These are phyloP conservation scores for Phymatocera aterrima DNA, from an alignment of 2,888 invertebrate species.

Conservation along the genomic window DNA sequence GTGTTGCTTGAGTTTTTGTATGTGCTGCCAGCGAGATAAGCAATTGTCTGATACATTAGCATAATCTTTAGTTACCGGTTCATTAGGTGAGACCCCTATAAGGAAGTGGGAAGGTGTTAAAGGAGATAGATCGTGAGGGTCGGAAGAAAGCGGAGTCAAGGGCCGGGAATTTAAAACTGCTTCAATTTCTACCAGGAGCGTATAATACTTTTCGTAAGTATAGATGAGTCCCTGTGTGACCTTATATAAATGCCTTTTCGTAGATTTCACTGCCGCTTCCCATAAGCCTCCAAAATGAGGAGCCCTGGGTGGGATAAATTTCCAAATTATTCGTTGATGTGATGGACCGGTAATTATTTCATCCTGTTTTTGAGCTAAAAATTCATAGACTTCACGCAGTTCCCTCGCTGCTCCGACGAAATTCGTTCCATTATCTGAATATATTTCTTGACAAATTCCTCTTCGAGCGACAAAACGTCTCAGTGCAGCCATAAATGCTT, in stretches of 20 bases:
- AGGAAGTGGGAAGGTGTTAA: constrained; percentile 64
- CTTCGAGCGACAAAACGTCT: constrained; percentile 49
- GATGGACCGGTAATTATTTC: constrained; percentile 10
- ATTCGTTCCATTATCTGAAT: constrained; percentile 52
- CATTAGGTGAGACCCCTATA: constrained; percentile 54
- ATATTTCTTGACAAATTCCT: constrained; percentile 47
- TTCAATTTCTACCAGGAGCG: constrained; percentile 54
- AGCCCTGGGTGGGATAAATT: constrained; percentile 50
- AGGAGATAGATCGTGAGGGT: constrained; percentile 51
- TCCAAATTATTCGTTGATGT: constrained; percentile 45
- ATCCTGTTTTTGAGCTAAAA: constrained; percentile 16
- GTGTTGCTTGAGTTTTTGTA: constrained; percentile 52
- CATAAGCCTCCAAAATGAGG: constrained; percentile 56
- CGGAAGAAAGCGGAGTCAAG: constrained; percentile 50
- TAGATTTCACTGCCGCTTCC: constrained; percentile 58
- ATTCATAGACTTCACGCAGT: constrained; percentile 47
- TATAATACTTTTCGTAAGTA: constrained; percentile 56
- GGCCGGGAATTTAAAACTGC: constrained; percentile 56
- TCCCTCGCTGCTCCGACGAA: constrained; percentile 51
- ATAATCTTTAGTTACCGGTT: constrained; percentile 52
- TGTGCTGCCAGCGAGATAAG: constrained; percentile 53
- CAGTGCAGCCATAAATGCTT: constrained; percentile 49
- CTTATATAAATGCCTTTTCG: constrained; percentile 57
- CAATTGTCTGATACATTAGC: constrained; percentile 44
- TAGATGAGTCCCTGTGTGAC: constrained; percentile 49